A percentile compares a stretch with the other conserved stretches of the same genome.
Evolutionary conservation across 1,140 invertebrate species (phyloP).

Genomic region (Ganaspis sp.): DNA sequence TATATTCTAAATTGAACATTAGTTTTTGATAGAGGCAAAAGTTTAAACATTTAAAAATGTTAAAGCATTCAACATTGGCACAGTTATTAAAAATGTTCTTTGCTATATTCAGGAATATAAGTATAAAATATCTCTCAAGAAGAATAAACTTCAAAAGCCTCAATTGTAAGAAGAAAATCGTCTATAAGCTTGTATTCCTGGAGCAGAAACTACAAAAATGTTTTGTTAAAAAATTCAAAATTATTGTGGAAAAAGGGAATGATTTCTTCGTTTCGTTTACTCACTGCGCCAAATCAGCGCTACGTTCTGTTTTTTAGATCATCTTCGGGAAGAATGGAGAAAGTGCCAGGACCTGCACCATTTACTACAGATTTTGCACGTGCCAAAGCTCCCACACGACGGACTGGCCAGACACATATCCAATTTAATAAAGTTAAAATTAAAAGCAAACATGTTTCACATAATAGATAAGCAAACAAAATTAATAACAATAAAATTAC

Average conservation of each 20-base stretch:
- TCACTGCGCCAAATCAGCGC: constrained; percentile 70
- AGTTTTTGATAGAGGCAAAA: no score
- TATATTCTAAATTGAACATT: no score
- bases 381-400: constrained; percentile 70
- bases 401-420: constrained; percentile 67
- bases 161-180: not conserved
- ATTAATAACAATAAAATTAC: no score
- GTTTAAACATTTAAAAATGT: no score
- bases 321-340: constrained; percentile 67
- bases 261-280: constrained; percentile 58
- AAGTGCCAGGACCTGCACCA: constrained; percentile 65
- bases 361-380: constrained; percentile 70
- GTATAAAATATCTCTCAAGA: not conserved
- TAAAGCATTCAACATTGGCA: no score
- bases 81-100: no score
- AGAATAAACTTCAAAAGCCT: not conserved
- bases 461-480: no score
- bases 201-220: not conserved
- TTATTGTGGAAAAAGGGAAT: constrained; percentile 11
- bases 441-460: not conserved
- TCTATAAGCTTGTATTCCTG: not conserved
- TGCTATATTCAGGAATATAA: no score
- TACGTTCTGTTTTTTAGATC: constrained; percentile 67
- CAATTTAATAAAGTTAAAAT: constrained; percentile 54
- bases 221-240: not conserved